Conservation (phyloP, 2,113 vertebrate species). For the Tenebrosternarchus preto region DNA sequence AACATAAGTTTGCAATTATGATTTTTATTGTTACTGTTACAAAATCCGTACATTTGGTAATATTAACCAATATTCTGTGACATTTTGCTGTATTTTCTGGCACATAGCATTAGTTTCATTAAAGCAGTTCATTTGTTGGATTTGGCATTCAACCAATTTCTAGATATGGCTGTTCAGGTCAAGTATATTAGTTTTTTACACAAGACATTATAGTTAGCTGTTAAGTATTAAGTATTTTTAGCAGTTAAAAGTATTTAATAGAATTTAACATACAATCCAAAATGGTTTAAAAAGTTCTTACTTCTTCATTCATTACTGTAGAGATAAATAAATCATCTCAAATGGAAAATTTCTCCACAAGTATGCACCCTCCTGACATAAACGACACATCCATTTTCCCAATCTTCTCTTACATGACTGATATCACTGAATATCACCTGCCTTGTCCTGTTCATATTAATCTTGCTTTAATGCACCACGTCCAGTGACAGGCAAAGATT, state of each 20-base stretch:
- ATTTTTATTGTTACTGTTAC: neutral
- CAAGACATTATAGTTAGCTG: no score
- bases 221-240: no score
- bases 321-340: neutral
- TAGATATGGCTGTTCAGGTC: no score
- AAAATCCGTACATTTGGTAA: neutral
- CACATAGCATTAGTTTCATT: no score
- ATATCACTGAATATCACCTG: slow-evolving; percentile 64
- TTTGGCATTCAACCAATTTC: no score
- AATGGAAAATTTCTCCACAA: slow-evolving; percentile 18
- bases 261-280: no score
- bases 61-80: no score
- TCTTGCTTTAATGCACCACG: slow-evolving; percentile 67
- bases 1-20: slow-evolving; percentile 16
- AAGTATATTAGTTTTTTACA: no score
- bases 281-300: no score
- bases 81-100: no score
- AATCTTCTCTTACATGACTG: slow-evolving; percentile 60
- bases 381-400: slow-evolving; percentile 37
- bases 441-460: slow-evolving; percentile 65
- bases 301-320: neutral
- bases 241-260: no score
- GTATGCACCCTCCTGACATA: slow-evolving; percentile 13
- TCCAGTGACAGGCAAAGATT: slow-evolving; percentile 68
- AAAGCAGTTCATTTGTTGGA: no score